These are phyloP conservation scores for Protodeltote pygarga DNA, from an alignment of 2,888 invertebrate species.

Conservation along the genomic window DNA sequence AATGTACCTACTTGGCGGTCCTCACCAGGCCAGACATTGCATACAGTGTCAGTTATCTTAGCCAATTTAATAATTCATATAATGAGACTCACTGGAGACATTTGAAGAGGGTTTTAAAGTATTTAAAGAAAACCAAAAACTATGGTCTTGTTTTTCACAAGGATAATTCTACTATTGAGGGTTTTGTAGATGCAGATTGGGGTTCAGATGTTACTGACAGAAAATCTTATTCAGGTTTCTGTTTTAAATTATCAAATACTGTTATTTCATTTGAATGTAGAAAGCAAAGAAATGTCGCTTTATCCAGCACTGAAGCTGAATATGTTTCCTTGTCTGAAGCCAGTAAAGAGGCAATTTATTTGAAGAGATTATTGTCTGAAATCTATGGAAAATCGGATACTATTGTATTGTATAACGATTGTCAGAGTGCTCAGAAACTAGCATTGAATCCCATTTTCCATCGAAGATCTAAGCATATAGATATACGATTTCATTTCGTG, in stretches of 20 bases:
- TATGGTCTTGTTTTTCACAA: too few species aligned
- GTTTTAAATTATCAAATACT: slow-evolving; percentile 8
- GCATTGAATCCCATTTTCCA: neutral
- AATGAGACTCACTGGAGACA: too few species aligned
- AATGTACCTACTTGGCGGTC: slow-evolving; percentile 13
- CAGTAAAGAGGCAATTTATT: slow-evolving; percentile 19
- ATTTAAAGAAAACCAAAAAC: too few species aligned
- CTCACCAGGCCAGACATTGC: slow-evolving; percentile 14
- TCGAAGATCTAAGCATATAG: too few species aligned
- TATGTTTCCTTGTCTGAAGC: slow-evolving; percentile 18
- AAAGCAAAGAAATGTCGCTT: slow-evolving; percentile 17
- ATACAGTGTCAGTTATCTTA: slow-evolving; percentile 8
- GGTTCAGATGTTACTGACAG: slow-evolving; percentile 11
- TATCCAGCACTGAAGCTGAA: slow-evolving; percentile 16
- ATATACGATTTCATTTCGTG: too few species aligned
- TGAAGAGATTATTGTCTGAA: slow-evolving; percentile 9
- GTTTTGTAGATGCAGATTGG: slow-evolving; percentile 21
- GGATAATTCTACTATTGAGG: too few species aligned
- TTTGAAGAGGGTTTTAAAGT: slow-evolving; percentile 12
- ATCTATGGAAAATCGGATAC: too few species aligned
- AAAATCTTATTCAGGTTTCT: slow-evolving; percentile 14
- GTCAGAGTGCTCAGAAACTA: slow-evolving; percentile 2
- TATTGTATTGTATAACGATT: slow-evolving; percentile 2
- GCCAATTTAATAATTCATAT: slow-evolving; percentile 16
- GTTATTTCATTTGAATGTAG: slow-evolving; percentile 14